Evolutionary conservation across 2,113 vertebrate genomes (phyloP), one percentile per base, ranked within the genome.

Genomic region (Colinus virginianus): DNA sequence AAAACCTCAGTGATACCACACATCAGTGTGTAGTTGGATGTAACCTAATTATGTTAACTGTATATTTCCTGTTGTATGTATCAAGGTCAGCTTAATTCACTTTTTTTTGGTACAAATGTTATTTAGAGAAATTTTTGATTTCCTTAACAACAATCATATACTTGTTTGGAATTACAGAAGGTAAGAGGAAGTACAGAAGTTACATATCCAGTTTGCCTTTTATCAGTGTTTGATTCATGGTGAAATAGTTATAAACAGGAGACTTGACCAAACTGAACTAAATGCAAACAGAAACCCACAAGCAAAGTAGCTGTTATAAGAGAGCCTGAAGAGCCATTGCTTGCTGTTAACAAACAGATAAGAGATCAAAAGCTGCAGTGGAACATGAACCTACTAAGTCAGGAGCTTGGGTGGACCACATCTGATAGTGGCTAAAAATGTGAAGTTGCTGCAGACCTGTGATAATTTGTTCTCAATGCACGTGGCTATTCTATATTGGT

Each of bases 391-490:
- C 13, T 64, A 79, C 0, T 51, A 49, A 90, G 36, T 64, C n/a
- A 25, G 48, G 48, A 26, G 12, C 18, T 90, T 5, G 71, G 18
- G 84, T 56, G 20, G 61, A 26, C 46, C 42, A 17, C 19, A 9
- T 51, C 34, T 61, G 30, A 10, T 55, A 91, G 64, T 78, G 48
- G 13, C 48, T 80, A 10, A n/a, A 68, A 64, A 23, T 19, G 10
- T 71, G 16, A 43, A 4, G 11, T 78, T 86, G 18, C 16, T 81
- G 26, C 58, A 32, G 19, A 26, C 38, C 34, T 45, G 66, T 42
- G 32, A 0, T 80, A 45, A 16, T 43, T 1, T 43, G 0, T 93
- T 77, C 20, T 32, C 10, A 2, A 42, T 8, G 21, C 0, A 1
- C 69, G 8, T 11, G 42, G 28, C 14, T 13, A 8, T 72, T 80